phyloP scores from a whole-genome alignment of 2,888 invertebrate species.

The Galeopsomyia nigrocyanea region DNA sequence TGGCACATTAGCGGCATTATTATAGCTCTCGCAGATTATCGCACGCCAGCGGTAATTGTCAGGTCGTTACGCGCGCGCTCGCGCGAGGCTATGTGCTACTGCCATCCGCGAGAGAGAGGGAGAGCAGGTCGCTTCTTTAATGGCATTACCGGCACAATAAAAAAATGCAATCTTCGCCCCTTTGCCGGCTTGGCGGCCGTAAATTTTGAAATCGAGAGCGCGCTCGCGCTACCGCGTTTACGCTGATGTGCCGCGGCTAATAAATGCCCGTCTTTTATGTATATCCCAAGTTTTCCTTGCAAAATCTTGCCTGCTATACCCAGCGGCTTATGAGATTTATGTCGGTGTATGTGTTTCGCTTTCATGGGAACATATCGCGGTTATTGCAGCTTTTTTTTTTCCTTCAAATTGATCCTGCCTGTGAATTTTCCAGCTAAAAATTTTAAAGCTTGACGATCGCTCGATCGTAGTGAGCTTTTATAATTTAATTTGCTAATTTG shows the following conservation, averaged over 20 bases:
- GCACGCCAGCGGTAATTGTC: constrained; percentile 29
- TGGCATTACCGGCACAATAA: constrained; percentile 24
- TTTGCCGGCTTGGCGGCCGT: constrained; percentile 2
- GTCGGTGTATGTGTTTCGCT: neutral
- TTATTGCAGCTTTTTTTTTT: neutral
- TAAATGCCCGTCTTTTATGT: constrained; percentile 9
- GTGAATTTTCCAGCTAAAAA: neutral
- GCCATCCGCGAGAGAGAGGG: too few relatives aligned
- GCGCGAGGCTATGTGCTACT: neutral
- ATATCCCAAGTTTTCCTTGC: too few relatives aligned
- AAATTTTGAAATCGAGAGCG: constrained; percentile 29
- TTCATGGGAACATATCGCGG: neutral
- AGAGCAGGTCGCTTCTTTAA: constrained; percentile 27
- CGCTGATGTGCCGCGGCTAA: constrained; percentile 8
- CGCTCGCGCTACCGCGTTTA: constrained; percentile 25
- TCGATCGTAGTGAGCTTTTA: too few relatives aligned
- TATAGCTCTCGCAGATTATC: constrained; percentile 26
- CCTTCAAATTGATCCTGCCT: neutral
- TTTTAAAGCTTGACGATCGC: neutral
- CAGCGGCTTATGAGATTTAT: too few relatives aligned
- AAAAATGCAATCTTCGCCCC: constrained; percentile 7
- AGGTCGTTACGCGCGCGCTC: constrained; percentile 25
- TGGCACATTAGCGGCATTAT: constrained; percentile 36
- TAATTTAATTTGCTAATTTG: too few relatives aligned
- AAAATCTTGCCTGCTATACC: too few relatives aligned